These are phyloP conservation scores for Tragelaphus imberbis DNA, from an alignment of 2,113 vertebrate genomes.

Conservation along the genomic window DNA sequence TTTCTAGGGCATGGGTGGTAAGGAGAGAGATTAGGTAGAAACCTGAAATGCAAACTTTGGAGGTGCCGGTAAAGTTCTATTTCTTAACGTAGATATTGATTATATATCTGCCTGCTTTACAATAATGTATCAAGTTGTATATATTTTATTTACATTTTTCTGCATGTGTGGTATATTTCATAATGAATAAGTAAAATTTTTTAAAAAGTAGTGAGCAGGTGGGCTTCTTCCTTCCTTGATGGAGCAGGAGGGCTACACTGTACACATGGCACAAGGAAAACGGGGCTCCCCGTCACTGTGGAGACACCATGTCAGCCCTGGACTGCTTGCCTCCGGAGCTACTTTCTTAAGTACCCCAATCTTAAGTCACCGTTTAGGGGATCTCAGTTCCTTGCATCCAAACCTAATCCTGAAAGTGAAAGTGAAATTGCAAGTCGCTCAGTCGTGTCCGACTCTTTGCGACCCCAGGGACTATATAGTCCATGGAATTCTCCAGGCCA, in stretches of 20 bases:
- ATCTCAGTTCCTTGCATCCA: not conserved
- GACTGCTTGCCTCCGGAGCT: not conserved
- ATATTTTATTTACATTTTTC: not conserved
- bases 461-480: not conserved
- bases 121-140: not conserved
- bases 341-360: not conserved
- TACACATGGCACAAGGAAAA: not conserved
- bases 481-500: not conserved
- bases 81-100: not conserved
- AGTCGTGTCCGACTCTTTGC: fast-evolving
- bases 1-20: fast-evolving
- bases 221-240: not conserved
- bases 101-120: not conserved
- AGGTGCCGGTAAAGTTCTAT: not conserved
- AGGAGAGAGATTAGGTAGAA: not conserved
- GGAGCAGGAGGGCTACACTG: not conserved
- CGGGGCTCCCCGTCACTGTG: not conserved
- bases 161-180: not conserved
- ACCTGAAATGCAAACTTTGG: not conserved
- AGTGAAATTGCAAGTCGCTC: not conserved
- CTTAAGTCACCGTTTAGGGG: not conserved
- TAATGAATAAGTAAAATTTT: not conserved
- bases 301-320: no score
- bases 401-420: not conserved
- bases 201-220: not conserved